Conservation (phyloP, 1,140 invertebrate genomes). For the Cherax quadricarinatus region DNA sequence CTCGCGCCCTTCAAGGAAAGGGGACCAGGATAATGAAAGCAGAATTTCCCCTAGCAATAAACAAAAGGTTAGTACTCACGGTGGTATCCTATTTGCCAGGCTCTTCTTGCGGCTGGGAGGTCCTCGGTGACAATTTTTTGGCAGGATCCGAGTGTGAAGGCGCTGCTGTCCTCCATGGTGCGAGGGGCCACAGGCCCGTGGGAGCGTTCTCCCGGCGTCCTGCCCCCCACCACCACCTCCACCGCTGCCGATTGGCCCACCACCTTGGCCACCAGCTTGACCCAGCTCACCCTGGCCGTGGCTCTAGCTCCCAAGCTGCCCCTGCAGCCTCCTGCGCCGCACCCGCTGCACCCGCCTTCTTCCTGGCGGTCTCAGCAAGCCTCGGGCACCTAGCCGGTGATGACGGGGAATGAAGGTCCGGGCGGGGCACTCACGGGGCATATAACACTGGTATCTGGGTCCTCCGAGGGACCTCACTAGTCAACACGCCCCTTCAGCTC, state of each 20-base stretch:
- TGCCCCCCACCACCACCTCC: constrained; percentile 49
- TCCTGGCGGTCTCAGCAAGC: not conserved
- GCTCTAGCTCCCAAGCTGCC: not conserved
- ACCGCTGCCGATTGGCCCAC: constrained; percentile 55
- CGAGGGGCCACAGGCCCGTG: not conserved
- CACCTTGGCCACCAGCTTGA: constrained; percentile 59
- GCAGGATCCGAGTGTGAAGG: constrained; percentile 50
- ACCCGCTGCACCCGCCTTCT: not conserved
- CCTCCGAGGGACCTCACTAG: not conserved
- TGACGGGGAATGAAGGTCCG: not conserved
- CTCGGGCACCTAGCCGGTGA: not conserved
- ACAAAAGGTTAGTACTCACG: constrained; percentile 13
- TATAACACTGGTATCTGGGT: not conserved
- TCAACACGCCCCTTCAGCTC: not conserved
- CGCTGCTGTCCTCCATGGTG: constrained; percentile 30
- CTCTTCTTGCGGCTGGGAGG: constrained; percentile 5
- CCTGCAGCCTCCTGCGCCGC: not conserved
- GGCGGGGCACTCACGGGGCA: constrained; percentile 4
- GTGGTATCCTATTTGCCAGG: constrained; percentile 61
- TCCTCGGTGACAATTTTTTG: constrained; percentile 57
- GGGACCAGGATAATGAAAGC: no score
- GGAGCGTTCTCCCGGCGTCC: not conserved
- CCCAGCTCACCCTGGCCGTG: constrained; percentile 1
- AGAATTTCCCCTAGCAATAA: no score
- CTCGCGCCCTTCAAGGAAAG: no score